Evolutionary conservation across 2,888 invertebrate species (phyloP).

Genomic region (Aporophyla nigra): DNA sequence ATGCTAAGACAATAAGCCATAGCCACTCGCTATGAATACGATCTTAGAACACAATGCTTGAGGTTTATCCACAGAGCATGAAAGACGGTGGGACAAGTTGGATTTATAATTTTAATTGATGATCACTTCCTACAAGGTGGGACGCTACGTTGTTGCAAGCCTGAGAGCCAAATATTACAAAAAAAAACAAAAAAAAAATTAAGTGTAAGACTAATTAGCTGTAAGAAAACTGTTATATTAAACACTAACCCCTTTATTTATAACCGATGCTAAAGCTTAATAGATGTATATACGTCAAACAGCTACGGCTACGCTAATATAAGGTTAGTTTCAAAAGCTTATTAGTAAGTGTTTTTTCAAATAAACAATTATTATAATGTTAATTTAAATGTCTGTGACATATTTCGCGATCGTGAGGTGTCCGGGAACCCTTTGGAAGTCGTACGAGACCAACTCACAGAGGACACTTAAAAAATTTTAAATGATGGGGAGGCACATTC

Average conservation of each 20-base stretch:
- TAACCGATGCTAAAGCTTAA: too few relatives aligned
- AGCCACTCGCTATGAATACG: slow-evolving; percentile 47
- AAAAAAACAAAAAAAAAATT: neutral
- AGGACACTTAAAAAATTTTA: too few relatives aligned
- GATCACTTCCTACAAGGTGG: neutral
- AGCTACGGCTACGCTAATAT: too few relatives aligned
- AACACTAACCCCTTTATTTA: neutral
- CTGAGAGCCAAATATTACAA: neutral
- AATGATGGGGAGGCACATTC: too few relatives aligned
- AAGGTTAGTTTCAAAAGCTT: too few relatives aligned
- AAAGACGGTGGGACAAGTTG: neutral
- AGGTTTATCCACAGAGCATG: slow-evolving; percentile 8
- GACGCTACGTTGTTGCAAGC: neutral
- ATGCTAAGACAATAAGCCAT: slow-evolving; percentile 57
- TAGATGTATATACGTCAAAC: neutral
- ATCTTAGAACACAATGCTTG: slow-evolving; percentile 31
- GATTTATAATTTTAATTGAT: neutral
- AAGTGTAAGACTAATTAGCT: neutral
- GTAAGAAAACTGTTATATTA: neutral
- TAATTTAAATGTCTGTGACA: too few relatives aligned
- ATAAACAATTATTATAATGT: too few relatives aligned
- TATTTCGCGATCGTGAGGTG: too few relatives aligned
- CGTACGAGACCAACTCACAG: too few relatives aligned
- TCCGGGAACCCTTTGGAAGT: too few relatives aligned
- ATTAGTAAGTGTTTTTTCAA: too few relatives aligned